Percentiles rank a stretch among this genome's conserved stretches.
These are phyloP conservation scores for Bucco capensis DNA, from an alignment of 2,113 vertebrate genomes.

Conservation along the genomic window DNA sequence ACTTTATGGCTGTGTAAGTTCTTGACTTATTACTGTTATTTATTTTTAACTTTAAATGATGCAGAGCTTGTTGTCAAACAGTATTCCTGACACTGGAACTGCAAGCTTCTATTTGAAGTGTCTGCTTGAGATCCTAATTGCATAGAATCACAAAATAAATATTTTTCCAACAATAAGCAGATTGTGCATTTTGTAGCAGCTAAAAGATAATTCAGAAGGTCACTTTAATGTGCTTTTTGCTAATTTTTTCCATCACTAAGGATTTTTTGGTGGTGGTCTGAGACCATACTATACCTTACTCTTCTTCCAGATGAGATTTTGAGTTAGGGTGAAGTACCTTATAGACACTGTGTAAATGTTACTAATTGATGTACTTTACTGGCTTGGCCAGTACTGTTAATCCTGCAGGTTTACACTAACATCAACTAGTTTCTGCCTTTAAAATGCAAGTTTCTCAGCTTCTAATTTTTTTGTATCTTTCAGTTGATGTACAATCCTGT, in stretches of 20 bases:
- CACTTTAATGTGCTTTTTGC: not conserved
- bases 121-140: not conserved
- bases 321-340: not conserved
- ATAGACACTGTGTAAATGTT: not conserved
- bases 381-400: not conserved
- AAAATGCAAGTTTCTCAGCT: not conserved
- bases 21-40: not conserved
- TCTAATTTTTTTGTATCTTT: not conserved
- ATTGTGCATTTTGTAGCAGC: not conserved
- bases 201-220: not conserved
- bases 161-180: not conserved
- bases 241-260: not conserved
- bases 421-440: not conserved
- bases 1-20: not conserved
- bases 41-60: not conserved
- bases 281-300: not conserved
- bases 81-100: not conserved
- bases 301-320: no score
- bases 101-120: not conserved
- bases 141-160: not conserved
- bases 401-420: not conserved
- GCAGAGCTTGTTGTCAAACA: not conserved
- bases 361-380: not conserved
- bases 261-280: not conserved
- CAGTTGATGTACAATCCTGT: not conserved